Evolutionary conservation across 2,888 invertebrate genomes (phyloP), one percentile per base, ranked within the genome.

Genomic region (Pyrochroa serraticornis): DNA sequence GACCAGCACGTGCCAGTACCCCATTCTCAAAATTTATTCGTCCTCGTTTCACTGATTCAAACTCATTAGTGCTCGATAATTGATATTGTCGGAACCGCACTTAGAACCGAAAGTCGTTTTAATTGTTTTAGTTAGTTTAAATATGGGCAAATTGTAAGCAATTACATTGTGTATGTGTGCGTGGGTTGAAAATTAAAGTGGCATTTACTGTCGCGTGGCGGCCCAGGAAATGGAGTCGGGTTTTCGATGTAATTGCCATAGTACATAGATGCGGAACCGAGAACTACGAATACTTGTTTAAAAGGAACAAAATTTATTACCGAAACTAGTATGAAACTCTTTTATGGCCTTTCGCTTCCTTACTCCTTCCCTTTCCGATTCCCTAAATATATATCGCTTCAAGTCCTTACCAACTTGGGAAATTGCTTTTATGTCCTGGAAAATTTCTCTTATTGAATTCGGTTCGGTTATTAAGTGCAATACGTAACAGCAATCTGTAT

Each of bases 121-220:
- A n/a, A 52, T 55, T 50, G 56, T 47, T 59, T 52, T 53, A 59
- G 61, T 60, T 57, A 56, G 56, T 58, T 52, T 59, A 60, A 63
- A 61, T 66, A 64, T 62, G 64, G 62, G 59, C 57, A 65, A 63
- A 65, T 67, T 63, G 65, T 63, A 63, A 62, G 50, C 62, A 63
- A 63, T 67, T 65, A 64, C 62, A 42, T 62, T 62, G 60, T 58
- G 54, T 58, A 53, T 34, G 52, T 60, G 58, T 48, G 60, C 54
- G 37, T 46, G 38, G 59, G 47, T 45, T 39, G 3, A 3, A 9
- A 1, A 13, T n/a, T 13, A 13, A 13, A 39, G 12, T 3, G 3
- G n/a, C 39, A 5, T 9, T 39, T n/a, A 9, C 13, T 13, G 7
- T 45, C 14, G 13, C 31, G 30, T 39, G 46, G 36, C 33, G 46